phyloP scores from a whole-genome alignment of 2,113 vertebrate species.

The Beaufortia kweichowensis region DNA sequence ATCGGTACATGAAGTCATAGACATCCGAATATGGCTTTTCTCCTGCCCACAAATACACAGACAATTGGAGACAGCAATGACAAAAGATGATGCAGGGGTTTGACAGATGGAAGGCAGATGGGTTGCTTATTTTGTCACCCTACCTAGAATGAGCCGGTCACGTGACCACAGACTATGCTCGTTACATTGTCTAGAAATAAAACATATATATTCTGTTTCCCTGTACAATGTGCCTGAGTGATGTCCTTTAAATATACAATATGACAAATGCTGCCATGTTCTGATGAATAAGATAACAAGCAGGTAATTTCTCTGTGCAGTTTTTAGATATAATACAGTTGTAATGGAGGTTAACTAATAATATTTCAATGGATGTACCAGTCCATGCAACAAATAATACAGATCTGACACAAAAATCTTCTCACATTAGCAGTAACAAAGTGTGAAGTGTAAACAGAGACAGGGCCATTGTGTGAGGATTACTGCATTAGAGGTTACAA shows the following conservation, averaged over 20 bases:
- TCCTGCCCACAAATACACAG: constrained; percentile 1
- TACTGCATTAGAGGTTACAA: constrained; percentile 63
- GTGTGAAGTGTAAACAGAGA: constrained; percentile 55
- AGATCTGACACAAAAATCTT: constrained; percentile 55
- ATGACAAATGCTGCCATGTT: constrained; percentile 70
- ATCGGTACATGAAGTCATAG: background rate
- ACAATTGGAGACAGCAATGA: constrained; percentile 4
- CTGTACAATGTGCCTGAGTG: constrained; percentile 69
- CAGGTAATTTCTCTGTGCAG: constrained; percentile 64
- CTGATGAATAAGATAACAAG: constrained; percentile 74
- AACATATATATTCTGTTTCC: constrained; percentile 40
- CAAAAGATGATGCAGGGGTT: constrained; percentile 41
- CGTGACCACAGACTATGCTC: constrained; percentile 45
- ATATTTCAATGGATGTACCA: constrained; percentile 55
- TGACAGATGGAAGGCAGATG: constrained; percentile 49
- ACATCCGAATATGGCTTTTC: background rate
- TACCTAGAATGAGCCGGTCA: constrained; percentile 44
- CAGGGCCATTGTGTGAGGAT: constrained; percentile 63
- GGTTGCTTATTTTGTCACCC: constrained; percentile 47
- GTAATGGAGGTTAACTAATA: constrained; percentile 67
- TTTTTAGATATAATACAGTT: constrained; percentile 65
- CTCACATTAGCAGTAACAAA: constrained; percentile 70
- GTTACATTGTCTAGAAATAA: constrained; percentile 48
- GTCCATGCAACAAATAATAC: constrained; percentile 64
- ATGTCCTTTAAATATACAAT: constrained; percentile 76